Base-by-base conservation (phyloP, 2,888 invertebrate species). In the Pseudococcus viburni region DNA sequence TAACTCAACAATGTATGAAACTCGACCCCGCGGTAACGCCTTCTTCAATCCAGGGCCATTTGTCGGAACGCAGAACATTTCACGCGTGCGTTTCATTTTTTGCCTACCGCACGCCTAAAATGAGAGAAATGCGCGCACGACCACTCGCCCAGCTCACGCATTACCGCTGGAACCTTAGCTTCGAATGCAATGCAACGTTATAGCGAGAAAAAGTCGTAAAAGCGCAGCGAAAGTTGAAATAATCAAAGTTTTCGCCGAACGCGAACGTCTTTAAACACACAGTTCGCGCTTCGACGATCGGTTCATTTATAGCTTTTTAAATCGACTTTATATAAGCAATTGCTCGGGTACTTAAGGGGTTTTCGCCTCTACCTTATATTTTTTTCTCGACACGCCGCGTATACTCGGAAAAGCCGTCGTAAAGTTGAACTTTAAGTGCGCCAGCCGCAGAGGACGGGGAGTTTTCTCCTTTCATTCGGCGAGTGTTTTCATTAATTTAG, bases 401-500 rank as follows among this genome's bases (percentile, higher is more conserved):
- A 4, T n/a, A n/a, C 55, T 33, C 26, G 26, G 26, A 33, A 33
- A 33, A 55, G 8, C 55, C 55, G 55, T 55, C 55, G 55, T 55
- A 55, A 55, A 55, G 55, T 55, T 55, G 55, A 5, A n/a, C 55
- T 55, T 55, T 55, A 15, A 55, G n/a, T 68, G 9, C 68, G 68
- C 1, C 6, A 64, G 22, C 7, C 8, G 26, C 4, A 22, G 19
- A 19, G 19, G 4, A 26, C 22, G 68, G 26, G 15, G 64, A 9
- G 0, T 85, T 9, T 51, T 51, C 4, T 51, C 12, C 15, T 85
- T 59, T 64, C 85, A 85, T 85, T 64, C 33, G 85, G 59, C 64
- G 64, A 85, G 85, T 59, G 85, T 85, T 85, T 85, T 85, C 85
- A 85, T 85, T 85, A 85, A 85, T 85, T 85, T 64, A 85, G 85